These are phyloP conservation scores for Diplolepis rosae DNA, from an alignment of 2,888 invertebrate genomes.

Conservation along the genomic window DNA sequence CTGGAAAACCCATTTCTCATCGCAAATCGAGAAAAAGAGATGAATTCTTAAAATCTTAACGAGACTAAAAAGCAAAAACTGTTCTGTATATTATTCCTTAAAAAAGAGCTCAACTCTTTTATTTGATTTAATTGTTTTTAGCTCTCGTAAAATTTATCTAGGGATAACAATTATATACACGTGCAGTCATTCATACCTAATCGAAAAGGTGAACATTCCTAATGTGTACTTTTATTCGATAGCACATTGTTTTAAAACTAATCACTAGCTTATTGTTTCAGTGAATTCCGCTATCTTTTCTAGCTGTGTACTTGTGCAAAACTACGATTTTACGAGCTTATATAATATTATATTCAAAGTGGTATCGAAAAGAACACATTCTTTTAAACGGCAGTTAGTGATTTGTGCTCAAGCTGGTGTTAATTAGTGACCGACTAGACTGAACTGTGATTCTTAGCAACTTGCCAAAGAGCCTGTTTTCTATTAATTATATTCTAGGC, in stretches of 20 bases:
- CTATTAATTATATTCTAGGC: constrained; percentile 48
- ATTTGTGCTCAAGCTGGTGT: constrained; percentile 56
- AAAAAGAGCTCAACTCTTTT: not conserved
- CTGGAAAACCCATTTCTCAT: too few species aligned
- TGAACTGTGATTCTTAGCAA: constrained; percentile 44
- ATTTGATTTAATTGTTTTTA: not conserved
- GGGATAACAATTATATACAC: constrained; percentile 26
- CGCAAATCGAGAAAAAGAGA: not conserved
- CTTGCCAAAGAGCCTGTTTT: constrained; percentile 48
- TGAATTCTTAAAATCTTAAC: too few species aligned
- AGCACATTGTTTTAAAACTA: constrained; percentile 3
- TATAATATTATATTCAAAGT: constrained; percentile 5
- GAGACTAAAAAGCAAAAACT: not conserved
- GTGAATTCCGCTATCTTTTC: not conserved
- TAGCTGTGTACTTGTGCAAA: constrained; percentile 28
- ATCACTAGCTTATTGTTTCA: not conserved
- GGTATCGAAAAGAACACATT: constrained; percentile 49
- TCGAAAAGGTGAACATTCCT: constrained; percentile 26
- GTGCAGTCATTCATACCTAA: constrained; percentile 6
- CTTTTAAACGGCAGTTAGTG: constrained; percentile 62
- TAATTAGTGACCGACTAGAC: constrained; percentile 38
- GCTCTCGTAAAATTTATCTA: constrained; percentile 4
- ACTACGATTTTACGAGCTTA: constrained; percentile 3
- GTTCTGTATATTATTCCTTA: not conserved
- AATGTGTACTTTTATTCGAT: not conserved